phyloP scores from a whole-genome alignment of 2,888 invertebrate genomes.

The Amorpha juglandis region DNA sequence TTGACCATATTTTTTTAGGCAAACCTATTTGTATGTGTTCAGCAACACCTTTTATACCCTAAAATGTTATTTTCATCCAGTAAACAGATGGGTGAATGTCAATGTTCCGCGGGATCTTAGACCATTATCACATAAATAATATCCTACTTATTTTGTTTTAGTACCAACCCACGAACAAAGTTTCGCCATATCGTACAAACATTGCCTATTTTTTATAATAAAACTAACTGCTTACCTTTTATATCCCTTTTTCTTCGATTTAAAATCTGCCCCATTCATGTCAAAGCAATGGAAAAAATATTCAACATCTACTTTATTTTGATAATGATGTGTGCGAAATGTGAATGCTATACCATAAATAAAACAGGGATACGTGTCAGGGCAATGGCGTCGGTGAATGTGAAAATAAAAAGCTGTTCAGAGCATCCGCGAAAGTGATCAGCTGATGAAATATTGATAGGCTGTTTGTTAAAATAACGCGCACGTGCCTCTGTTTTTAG shows the following conservation, averaged over 20 bases:
- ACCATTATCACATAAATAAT: conserved; percentile 5
- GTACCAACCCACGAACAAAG: background rate
- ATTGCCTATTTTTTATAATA: background rate
- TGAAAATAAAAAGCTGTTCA: background rate
- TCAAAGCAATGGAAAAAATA: background rate
- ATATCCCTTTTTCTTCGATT: background rate
- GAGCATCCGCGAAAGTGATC: background rate
- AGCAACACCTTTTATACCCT: too few species aligned
- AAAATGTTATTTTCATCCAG: too few species aligned
- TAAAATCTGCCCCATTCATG: background rate
- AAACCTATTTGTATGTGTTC: too few species aligned
- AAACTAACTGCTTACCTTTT: background rate
- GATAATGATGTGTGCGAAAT: background rate
- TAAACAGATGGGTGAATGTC: too few species aligned
- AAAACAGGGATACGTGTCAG: background rate
- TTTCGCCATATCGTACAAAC: background rate
- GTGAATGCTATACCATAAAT: background rate
- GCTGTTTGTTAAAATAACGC: conserved; percentile 4
- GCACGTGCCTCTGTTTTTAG: background rate
- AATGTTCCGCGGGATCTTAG: too few species aligned
- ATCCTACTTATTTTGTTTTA: background rate
- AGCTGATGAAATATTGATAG: conserved; percentile 19
- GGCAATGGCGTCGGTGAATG: background rate
- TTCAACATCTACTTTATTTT: background rate
- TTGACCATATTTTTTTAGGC: too few species aligned